A percentile compares a stretch with the other conserved stretches of the same genome.
These are phyloP conservation scores for Trisateles emortualis DNA, from an alignment of 2,888 invertebrate genomes.

Conservation along the genomic window DNA sequence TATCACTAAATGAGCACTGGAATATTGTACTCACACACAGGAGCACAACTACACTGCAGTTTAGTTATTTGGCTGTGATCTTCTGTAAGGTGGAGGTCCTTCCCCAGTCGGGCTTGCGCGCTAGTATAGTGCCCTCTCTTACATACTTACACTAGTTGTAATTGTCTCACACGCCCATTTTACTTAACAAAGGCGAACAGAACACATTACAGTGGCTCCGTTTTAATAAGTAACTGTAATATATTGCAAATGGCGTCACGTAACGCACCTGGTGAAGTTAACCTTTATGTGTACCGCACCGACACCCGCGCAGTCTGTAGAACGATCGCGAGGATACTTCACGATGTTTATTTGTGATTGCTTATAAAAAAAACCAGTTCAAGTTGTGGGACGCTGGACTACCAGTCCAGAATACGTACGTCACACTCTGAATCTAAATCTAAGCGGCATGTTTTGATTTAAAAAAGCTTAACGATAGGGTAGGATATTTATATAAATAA, in stretches of 20 bases:
- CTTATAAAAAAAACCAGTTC: not conserved
- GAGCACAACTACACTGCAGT: too few relatives aligned
- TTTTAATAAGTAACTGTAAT: constrained; percentile 26
- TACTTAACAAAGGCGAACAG: not conserved
- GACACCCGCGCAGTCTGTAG: not conserved
- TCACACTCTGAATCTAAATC: not conserved
- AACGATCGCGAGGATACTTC: not conserved
- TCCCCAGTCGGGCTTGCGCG: too few relatives aligned
- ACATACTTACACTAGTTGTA: not conserved
- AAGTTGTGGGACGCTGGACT: not conserved
- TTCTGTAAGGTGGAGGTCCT: too few relatives aligned
- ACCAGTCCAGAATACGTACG: not conserved
- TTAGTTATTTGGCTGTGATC: too few relatives aligned
- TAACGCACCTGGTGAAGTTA: not conserved
- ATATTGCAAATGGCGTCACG: constrained; percentile 10
- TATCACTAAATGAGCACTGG: too few relatives aligned
- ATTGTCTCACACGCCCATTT: too few relatives aligned
- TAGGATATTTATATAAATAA: too few relatives aligned
- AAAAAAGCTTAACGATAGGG: too few relatives aligned
- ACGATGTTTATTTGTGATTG: not conserved
- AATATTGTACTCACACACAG: too few relatives aligned
- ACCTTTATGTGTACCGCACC: not conserved
- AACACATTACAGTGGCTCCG: not conserved
- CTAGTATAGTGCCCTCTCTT: too few relatives aligned
- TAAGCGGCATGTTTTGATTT: not conserved